These are phyloP conservation scores for Steinernema scapterisci DNA, from an alignment of 2,888 invertebrate species.

Conservation along the genomic window DNA sequence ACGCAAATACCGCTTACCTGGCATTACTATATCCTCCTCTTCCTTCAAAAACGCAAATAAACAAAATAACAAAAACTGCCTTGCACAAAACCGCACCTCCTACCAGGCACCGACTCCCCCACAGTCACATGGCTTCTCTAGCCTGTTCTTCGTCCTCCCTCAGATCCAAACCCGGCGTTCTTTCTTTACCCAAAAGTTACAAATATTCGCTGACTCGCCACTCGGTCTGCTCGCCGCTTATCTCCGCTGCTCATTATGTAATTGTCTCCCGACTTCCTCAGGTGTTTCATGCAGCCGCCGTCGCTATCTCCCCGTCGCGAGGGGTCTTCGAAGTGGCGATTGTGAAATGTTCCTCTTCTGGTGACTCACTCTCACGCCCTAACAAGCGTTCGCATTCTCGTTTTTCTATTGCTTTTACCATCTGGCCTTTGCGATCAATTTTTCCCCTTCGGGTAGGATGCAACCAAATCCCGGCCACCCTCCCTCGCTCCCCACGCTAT, in stretches of 20 bases:
- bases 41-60: too few species aligned
- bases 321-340: not conserved
- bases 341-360: not conserved
- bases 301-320: not conserved
- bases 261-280: not conserved
- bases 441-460: slow-evolving; percentile 17
- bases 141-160: too few species aligned
- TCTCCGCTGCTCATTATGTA: not conserved
- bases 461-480: slow-evolving; percentile 19
- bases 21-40: too few species aligned
- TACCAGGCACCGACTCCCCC: too few species aligned
- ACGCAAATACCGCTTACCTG: too few species aligned
- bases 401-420: slow-evolving; percentile 13
- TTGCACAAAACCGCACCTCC: too few species aligned
- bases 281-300: not conserved
- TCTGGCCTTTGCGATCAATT: slow-evolving; percentile 24
- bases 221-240: slow-evolving; percentile 5
- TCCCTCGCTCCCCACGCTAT: not conserved
- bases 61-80: too few species aligned
- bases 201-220: not conserved
- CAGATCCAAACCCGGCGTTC: too few species aligned
- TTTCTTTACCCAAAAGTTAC: not conserved
- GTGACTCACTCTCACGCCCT: slow-evolving; percentile 1
- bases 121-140: too few species aligned
- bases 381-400: slow-evolving; percentile 17